phyloP scores from a whole-genome alignment of 1,140 invertebrate genomes.

The Atta colombica region DNA sequence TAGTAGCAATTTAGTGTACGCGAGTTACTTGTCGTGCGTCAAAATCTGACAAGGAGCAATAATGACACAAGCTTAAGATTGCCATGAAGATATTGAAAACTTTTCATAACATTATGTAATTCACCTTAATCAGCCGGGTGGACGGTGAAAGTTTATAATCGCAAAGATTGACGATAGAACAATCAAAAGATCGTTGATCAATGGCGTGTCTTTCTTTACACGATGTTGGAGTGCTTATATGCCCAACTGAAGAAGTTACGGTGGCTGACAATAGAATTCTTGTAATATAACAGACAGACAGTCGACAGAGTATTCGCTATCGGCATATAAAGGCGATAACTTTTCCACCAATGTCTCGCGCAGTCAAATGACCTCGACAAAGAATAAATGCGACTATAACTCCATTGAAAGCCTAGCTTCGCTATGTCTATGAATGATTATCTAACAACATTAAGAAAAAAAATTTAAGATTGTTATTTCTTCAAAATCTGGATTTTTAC shows the following conservation, averaged over 20 bases:
- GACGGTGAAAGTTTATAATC: neutral
- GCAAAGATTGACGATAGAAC: constrained; percentile 10
- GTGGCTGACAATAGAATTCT: constrained; percentile 29
- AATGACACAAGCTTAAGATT: neutral
- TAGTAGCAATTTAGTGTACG: neutral
- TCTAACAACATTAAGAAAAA: constrained; percentile 13
- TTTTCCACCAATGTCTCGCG: constrained; percentile 43
- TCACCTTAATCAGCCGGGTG: neutral
- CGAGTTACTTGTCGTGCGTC: neutral
- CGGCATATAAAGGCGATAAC: constrained; percentile 42
- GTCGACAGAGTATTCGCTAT: constrained; percentile 15
- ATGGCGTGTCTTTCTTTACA: constrained; percentile 29
- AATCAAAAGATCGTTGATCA: constrained; percentile 28
- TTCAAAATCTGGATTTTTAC: neutral
- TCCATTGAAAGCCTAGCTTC: constrained; percentile 50
- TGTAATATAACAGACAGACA: constrained; percentile 48
- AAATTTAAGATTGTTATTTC: neutral
- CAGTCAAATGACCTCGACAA: constrained; percentile 50
- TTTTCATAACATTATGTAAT: neutral
- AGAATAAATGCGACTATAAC: constrained; percentile 63
- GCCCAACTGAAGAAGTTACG: constrained; percentile 7
- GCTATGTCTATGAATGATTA: constrained; percentile 41
- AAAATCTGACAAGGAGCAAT: neutral
- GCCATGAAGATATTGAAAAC: neutral
- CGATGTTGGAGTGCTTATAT: constrained; percentile 21